Conservation (phyloP, 1,140 invertebrate species). For the Dolichoris vasculosae region DNA sequence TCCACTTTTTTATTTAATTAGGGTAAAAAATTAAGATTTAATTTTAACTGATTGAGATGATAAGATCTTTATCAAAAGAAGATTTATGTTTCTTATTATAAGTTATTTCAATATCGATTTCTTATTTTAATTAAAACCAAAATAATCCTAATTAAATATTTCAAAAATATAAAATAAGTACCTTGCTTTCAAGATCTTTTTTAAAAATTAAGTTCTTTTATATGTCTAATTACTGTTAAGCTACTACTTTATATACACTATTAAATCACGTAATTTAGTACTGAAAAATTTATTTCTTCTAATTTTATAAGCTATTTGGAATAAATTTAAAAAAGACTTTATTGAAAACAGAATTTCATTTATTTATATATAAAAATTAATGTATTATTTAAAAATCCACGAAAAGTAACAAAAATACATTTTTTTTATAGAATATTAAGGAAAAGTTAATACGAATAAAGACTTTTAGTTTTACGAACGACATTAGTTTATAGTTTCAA, state of each 20-base stretch:
- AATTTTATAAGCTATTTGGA: neutral
- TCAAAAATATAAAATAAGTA: too few relatives aligned
- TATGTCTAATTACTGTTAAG: too few relatives aligned
- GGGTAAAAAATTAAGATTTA: neutral
- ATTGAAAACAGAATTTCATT: neutral
- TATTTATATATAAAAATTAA: constrained; percentile 28
- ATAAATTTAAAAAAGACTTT: neutral
- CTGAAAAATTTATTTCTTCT: too few relatives aligned
- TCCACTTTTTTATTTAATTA: neutral
- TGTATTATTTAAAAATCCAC: neutral
- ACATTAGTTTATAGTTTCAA: neutral
- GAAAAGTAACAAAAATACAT: neutral
- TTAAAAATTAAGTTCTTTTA: too few relatives aligned
- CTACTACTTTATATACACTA: too few relatives aligned
- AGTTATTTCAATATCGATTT: neutral
- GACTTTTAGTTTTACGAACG: constrained; percentile 27
- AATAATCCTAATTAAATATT: too few relatives aligned
- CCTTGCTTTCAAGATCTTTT: too few relatives aligned
- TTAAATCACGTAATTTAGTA: too few relatives aligned
- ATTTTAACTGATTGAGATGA: neutral
- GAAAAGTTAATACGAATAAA: neutral
- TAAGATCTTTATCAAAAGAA: neutral
- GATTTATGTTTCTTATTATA: neutral
- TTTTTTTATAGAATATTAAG: constrained; percentile 14
- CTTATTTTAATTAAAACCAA: too few relatives aligned